Base-by-base conservation (phyloP, 1,140 invertebrate species). In the Leptinotarsa defecta region DNA sequence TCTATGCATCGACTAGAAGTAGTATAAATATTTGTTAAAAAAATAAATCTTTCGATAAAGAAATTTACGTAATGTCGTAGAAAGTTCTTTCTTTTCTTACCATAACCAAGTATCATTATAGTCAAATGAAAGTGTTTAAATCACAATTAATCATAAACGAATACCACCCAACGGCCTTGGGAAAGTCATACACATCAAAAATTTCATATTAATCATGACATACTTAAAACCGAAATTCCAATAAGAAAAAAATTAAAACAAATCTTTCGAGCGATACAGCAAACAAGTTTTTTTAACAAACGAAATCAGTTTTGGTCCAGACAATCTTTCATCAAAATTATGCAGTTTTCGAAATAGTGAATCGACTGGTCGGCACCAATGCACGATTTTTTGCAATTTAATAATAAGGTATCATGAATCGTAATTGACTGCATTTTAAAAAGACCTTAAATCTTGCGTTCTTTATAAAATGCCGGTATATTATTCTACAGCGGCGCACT, bases 401-500 rank as follows among this genome's bases (percentile, higher is more conserved):
- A 77, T 77, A 77, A 77, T 77, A 77, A 74, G 76, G 76, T 77
- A 77, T 77, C 76, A 74, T 77, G 76, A 77, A 77, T 77, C 57
- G 70, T 68, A 76, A 77, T 69, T 73, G 71, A 77, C 76, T 74
- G 76, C 76, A 77, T 77, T 71, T 77, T 72, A 49, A 74, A 74
- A 74, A 77, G 73, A 74, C 65, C 73, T 74, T 71, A 77, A 74
- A 74, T 74, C 65, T 69, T 71, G 71, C 48, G 76, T 63, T 71
- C 73, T 77, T 77, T 77, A 68, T 71, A 74, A 74, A 74, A 77
- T 68, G 76, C 76, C 69, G 67, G 34, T 57, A 57, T 57, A 57
- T 57, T 57, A 57, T 57, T 57, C 52, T 17, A 19, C 52, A 57
- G 52, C n/a, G 52, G 52, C 52, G 52, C 52, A 57, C 52, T 19